Evolutionary conservation across 2,888 invertebrate genomes (phyloP).

Genomic region (Drosophila parthenogenetica): DNA sequence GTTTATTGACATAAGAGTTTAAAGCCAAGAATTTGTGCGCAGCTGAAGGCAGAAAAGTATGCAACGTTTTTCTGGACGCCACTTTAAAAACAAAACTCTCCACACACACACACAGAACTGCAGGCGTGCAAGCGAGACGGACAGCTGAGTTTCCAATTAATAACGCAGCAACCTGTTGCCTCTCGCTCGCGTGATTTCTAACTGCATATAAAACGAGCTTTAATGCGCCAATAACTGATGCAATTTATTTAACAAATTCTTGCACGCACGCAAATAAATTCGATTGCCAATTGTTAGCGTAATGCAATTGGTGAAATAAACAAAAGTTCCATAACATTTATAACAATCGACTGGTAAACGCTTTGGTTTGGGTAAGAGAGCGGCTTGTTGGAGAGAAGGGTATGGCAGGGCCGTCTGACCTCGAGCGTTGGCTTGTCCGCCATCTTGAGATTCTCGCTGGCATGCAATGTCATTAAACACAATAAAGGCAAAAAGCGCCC

Average conservation of each 20-base stretch:
- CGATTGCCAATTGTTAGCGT: slow-evolving; percentile 4
- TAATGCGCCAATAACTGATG: slow-evolving; percentile 61
- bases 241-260: slow-evolving; percentile 52
- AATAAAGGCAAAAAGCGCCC: slow-evolving; percentile 54
- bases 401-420: slow-evolving; percentile 17
- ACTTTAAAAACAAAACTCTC: neutral
- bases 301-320: slow-evolving; percentile 48
- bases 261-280: slow-evolving; percentile 45
- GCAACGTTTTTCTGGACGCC: neutral
- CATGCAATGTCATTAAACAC: slow-evolving; percentile 77
- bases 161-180: slow-evolving; percentile 63
- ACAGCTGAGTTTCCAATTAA: slow-evolving; percentile 19
- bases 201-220: slow-evolving; percentile 18
- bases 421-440: slow-evolving; percentile 23
- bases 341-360: neutral
- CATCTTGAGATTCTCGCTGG: slow-evolving; percentile 44
- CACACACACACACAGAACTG: neutral
- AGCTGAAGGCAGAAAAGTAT: slow-evolving; percentile 1
- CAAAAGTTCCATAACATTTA: slow-evolving; percentile 18
- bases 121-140: slow-evolving; percentile 10
- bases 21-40: neutral
- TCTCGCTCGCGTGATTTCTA: slow-evolving; percentile 59
- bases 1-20: slow-evolving; percentile 5
- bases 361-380: neutral
- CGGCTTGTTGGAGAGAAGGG: neutral